phyloP scores from a whole-genome alignment of 2,888 invertebrate species.

The Aquatica leii region DNA sequence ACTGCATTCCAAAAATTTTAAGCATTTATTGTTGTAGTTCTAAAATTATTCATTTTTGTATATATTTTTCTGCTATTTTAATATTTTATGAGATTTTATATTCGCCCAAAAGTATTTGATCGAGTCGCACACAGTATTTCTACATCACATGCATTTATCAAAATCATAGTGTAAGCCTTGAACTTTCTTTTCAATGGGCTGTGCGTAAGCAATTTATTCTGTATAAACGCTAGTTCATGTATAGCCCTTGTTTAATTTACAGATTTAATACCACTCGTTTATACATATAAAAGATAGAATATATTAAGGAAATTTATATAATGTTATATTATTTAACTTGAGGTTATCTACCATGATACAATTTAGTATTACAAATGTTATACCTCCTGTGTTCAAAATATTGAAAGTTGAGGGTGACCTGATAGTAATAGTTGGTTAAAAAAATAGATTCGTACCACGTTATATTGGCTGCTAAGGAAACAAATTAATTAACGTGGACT shows the following conservation, averaged over 20 bases:
- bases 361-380: slow-evolving; percentile 8
- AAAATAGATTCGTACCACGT: not conserved
- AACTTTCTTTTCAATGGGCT: too few species aligned
- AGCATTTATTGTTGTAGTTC: slow-evolving; percentile 34
- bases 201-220: too few species aligned
- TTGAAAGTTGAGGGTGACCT: slow-evolving; percentile 23
- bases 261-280: too few species aligned
- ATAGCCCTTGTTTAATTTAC: too few species aligned
- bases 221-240: too few species aligned
- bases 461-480: not conserved
- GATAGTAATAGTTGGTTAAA: slow-evolving; percentile 16
- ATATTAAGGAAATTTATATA: too few species aligned
- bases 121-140: not conserved
- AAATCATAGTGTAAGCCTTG: too few species aligned
- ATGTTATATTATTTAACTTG: too few species aligned
- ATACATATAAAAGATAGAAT: too few species aligned
- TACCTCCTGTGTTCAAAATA: slow-evolving; percentile 37
- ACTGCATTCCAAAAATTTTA: slow-evolving; percentile 42
- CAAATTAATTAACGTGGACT: slow-evolving; percentile 10
- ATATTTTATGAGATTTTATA: not conserved
- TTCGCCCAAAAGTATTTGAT: not conserved
- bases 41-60: slow-evolving; percentile 21
- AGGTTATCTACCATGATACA: too few species aligned
- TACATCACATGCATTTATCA: not conserved
- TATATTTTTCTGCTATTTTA: slow-evolving; percentile 20